Evolutionary conservation across 2,113 vertebrate species (phyloP).

Genomic region (Petrocephalus zakoni): DNA sequence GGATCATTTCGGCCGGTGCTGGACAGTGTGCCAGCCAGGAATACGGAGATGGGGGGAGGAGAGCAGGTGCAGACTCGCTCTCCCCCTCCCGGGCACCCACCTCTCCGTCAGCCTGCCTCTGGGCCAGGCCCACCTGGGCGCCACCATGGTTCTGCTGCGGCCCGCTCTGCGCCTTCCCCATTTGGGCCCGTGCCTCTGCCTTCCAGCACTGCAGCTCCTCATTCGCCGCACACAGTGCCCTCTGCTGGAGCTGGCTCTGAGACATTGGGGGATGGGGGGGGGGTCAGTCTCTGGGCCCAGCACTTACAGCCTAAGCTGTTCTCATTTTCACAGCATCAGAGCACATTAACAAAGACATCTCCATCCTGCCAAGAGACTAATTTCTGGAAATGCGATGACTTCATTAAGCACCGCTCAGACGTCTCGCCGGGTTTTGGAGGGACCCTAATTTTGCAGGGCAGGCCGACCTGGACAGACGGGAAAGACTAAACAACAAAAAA

Average conservation of each 20-base stretch:
- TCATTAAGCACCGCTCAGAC: background rate
- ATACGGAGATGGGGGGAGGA: background rate
- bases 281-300: background rate
- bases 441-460: background rate
- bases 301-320: background rate
- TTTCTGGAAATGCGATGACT: background rate
- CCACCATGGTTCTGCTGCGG: conserved; percentile 47
- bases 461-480: background rate
- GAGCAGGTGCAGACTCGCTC: background rate
- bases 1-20: background rate
- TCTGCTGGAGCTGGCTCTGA: conserved; percentile 18
- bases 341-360: background rate
- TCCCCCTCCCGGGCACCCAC: conserved; percentile 33
- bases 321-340: background rate
- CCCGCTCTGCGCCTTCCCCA: conserved; percentile 36
- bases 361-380: background rate
- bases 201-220: conserved; percentile 27
- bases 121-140: conserved; percentile 44
- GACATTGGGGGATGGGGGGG: background rate
- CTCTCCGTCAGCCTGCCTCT: conserved; percentile 48
- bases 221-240: conserved; percentile 24
- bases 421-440: background rate
- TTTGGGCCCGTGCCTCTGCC: conserved; percentile 38
- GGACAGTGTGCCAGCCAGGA: background rate
- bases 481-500: background rate